Percentiles rank a stretch among this genome's conserved stretches.
phyloP scores from a whole-genome alignment of 1,140 invertebrate genomes.

The Lepidurus packardi region DNA sequence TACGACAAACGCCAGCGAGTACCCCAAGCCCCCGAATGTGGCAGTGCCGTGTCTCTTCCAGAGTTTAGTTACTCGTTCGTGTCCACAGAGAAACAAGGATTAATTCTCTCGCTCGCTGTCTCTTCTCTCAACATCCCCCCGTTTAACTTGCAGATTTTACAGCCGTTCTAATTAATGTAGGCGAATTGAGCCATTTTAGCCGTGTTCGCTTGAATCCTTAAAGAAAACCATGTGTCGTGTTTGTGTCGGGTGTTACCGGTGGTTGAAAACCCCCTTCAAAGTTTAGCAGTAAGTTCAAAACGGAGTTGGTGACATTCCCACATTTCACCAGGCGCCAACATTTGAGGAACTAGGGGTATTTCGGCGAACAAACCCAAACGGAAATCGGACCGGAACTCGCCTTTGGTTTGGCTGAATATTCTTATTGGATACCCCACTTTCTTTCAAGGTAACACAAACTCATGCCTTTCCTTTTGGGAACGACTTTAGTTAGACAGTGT shows the following conservation, averaged over 20 bases:
- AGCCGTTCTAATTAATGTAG: background rate
- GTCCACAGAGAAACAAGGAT: background rate
- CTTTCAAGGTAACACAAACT: background rate
- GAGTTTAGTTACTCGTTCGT: constrained; percentile 8
- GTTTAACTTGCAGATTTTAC: background rate
- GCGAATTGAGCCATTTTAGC: background rate
- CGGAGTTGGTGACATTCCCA: background rate
- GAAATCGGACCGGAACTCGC: constrained; percentile 13
- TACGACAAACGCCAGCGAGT: constrained; percentile 7
- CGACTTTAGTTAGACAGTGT: background rate
- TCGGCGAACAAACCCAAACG: background rate
- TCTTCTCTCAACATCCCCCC: background rate
- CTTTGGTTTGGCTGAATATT: constrained; percentile 10
- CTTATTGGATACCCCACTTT: constrained; percentile 9
- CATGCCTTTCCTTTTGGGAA: background rate
- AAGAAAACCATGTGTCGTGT: background rate
- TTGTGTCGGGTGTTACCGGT: background rate
- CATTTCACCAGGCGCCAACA: background rate
- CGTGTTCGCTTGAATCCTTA: no score
- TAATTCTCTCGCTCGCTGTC: background rate
- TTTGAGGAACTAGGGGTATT: background rate
- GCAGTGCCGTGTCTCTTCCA: constrained; percentile 8
- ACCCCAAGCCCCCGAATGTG: constrained; percentile 13
- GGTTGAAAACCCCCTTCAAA: background rate
- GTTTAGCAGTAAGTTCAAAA: background rate